Conservation (phyloP, 2,888 invertebrate genomes). For the Eudasyphora cyanicolor region DNA sequence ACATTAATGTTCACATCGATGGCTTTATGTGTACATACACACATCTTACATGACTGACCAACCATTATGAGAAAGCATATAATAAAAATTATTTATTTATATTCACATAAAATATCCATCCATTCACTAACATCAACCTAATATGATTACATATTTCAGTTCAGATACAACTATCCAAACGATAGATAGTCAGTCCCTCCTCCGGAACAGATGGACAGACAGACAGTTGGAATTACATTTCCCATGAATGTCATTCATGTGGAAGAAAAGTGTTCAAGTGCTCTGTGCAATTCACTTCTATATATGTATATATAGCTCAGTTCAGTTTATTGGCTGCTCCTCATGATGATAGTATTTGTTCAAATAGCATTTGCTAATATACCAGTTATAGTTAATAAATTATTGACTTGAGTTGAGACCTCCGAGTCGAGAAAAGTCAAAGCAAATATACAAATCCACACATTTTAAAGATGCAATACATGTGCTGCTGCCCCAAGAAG, state of each 20-base stretch:
- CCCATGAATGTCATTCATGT: background rate
- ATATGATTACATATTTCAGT: background rate
- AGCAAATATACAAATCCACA: slow-evolving; percentile 54
- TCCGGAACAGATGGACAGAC: background rate
- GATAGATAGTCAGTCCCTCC: background rate
- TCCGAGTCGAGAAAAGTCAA: slow-evolving; percentile 55
- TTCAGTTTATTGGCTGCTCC: background rate
- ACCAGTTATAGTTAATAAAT: slow-evolving; percentile 44
- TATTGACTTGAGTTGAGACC: slow-evolving; percentile 58
- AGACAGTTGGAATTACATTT: background rate
- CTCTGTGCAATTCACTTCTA: no score
- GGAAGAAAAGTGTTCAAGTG: background rate
- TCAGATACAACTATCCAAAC: background rate
- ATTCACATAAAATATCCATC: background rate
- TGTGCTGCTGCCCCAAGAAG: background rate
- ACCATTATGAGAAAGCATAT: slow-evolving; percentile 11
- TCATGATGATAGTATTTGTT: background rate
- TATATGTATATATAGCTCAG: no score
- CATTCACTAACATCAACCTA: no score
- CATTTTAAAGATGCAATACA: background rate
- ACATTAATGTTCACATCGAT: background rate
- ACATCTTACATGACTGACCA: background rate
- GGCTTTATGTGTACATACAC: slow-evolving; percentile 4
- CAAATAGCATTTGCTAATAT: slow-evolving; percentile 1
- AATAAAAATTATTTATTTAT: slow-evolving; percentile 18